phyloP scores from a whole-genome alignment of 2,797 vertebrate species.

The Pyrrhura leucotis region DNA sequence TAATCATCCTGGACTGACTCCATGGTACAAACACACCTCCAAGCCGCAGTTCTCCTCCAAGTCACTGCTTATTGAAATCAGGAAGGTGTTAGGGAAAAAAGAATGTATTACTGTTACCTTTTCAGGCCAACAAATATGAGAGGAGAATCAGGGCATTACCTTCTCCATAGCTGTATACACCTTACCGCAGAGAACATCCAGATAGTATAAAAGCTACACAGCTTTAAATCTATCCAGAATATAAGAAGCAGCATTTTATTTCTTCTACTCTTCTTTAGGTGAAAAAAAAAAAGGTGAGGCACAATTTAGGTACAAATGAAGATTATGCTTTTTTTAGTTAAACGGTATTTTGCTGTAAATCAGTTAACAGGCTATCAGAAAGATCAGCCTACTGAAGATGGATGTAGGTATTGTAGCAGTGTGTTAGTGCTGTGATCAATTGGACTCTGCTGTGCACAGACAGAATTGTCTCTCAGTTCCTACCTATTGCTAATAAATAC shows the following conservation, averaged over 20 bases:
- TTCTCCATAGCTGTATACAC: background rate
- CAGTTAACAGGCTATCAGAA: background rate
- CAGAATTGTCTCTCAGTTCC: background rate
- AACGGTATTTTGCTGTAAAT: background rate
- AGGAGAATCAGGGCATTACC: background rate
- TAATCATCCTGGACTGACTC: background rate
- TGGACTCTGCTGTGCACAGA: background rate
- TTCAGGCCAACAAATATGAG: background rate
- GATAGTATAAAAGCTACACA: background rate
- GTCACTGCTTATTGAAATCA: background rate
- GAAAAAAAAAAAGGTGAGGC: background rate
- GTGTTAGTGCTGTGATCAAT: background rate
- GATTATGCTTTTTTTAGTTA: background rate
- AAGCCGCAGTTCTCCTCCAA: background rate
- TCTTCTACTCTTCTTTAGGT: background rate
- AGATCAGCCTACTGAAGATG: background rate
- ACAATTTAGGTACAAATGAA: background rate
- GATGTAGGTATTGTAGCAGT: background rate
- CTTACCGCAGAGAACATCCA: background rate
- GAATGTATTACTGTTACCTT: background rate
- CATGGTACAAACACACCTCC: background rate
- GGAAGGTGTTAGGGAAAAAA: background rate
- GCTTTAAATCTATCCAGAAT: background rate
- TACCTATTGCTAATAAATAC: background rate
- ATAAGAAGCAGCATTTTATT: background rate